Percentiles rank a stretch among this genome's conserved stretches.
These are phyloP conservation scores for Bothrops jararaca DNA, from an alignment of 2,113 vertebrate species.

Conservation along the genomic window DNA sequence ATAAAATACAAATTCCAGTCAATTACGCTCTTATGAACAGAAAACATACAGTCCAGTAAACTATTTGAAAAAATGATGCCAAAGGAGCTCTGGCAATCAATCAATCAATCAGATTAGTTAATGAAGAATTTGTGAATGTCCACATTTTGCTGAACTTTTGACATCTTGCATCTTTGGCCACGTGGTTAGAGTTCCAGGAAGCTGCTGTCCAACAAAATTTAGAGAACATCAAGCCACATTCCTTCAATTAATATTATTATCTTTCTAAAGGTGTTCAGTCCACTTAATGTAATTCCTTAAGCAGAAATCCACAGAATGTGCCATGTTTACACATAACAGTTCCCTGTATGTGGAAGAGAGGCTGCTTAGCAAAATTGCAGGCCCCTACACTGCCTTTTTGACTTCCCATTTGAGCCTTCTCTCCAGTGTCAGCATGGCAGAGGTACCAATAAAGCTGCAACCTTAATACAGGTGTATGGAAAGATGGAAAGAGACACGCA, in stretches of 20 bases:
- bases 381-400: background rate
- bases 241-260: background rate
- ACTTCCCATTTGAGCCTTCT: background rate
- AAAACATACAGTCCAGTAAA: background rate
- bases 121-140: background rate
- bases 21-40: conserved; percentile 3
- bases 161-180: background rate
- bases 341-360: background rate
- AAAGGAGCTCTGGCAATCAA: background rate
- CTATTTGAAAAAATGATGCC: background rate
- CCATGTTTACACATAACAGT: background rate
- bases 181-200: background rate
- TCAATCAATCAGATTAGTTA: background rate
- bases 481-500: background rate
- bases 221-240: background rate
- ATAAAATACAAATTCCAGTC: background rate
- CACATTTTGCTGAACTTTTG: background rate
- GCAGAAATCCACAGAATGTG: background rate
- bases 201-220: background rate
- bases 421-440: background rate
- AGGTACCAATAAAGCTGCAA: background rate
- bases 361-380: background rate
- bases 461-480: background rate
- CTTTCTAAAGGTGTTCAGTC: background rate
- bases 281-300: background rate